phyloP scores from a whole-genome alignment of 37 sponge, comb jelly and placozoan species.

The Chondrosia reniformis region DNA sequence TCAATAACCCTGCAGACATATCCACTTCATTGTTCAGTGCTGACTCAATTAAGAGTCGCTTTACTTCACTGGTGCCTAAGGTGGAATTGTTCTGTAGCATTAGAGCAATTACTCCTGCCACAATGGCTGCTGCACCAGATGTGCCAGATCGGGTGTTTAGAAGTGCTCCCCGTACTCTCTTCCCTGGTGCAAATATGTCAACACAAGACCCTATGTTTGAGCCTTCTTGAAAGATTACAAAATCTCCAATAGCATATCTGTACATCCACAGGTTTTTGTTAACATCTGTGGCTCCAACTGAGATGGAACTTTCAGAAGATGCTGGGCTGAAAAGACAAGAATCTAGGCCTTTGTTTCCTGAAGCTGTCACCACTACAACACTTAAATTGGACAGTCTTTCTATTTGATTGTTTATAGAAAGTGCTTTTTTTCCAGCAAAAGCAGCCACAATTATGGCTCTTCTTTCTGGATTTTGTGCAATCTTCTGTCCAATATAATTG shows the following conservation, averaged over 20 bases:
- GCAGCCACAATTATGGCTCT: background rate
- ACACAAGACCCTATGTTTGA: background rate
- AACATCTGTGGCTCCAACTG: background rate
- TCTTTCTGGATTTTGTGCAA: background rate
- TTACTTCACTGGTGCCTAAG: background rate
- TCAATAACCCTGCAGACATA: background rate
- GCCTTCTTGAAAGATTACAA: background rate
- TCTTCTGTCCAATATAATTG: background rate
- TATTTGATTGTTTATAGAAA: background rate
- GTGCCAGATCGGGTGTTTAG: background rate
- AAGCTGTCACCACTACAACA: background rate
- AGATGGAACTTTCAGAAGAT: background rate
- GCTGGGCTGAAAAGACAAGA: slow-evolving; percentile 7
- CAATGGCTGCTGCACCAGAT: background rate
- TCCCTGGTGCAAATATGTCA: background rate
- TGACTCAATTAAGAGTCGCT: background rate
- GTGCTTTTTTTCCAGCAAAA: background rate
- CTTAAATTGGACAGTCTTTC: background rate
- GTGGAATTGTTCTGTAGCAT: background rate
- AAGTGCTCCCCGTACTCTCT: background rate
- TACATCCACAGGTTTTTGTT: slow-evolving; percentile 7
- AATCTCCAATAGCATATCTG: too few relatives aligned
- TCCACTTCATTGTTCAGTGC: background rate
- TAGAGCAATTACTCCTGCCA: slow-evolving; percentile 1
- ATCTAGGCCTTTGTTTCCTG: slow-evolving; percentile 11